phyloP scores from a whole-genome alignment of 2,113 vertebrate species.

The Heliornis fulica region DNA sequence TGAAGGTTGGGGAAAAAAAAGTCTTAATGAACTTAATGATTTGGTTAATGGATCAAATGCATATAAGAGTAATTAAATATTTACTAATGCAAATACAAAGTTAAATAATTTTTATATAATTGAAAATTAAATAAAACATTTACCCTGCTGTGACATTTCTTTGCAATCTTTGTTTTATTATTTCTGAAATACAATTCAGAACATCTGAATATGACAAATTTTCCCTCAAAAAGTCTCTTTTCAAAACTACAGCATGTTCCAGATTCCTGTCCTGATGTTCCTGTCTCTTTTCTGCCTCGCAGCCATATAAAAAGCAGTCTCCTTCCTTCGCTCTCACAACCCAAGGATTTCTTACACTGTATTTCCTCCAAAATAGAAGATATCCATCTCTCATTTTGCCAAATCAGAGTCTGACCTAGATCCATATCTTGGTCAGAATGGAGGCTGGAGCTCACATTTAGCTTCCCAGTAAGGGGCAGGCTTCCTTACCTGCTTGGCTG shows the following conservation, averaged over 20 bases:
- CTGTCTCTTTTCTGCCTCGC: not conserved
- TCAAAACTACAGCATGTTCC: not conserved
- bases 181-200: not conserved
- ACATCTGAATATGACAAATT: not conserved
- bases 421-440: not conserved
- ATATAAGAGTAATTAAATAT: not conserved
- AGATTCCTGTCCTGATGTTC: not conserved
- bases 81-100: not conserved
- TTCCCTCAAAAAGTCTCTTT: not conserved
- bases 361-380: not conserved
- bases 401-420: not conserved
- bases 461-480: not conserved
- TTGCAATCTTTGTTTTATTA: not conserved
- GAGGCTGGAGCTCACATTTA: not conserved
- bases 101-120: not conserved
- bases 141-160: not conserved
- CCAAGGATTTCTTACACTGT: not conserved
- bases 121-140: not conserved
- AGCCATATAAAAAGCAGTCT: not conserved
- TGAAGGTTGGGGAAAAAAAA: not conserved
- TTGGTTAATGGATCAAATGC: not conserved
- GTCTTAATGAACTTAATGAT: too few relatives aligned
- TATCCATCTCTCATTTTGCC: not conserved
- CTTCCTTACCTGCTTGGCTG: not conserved
- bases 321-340: not conserved